Percentiles rank a stretch among this genome's conserved stretches.
These are phyloP conservation scores for Myrmophylax atrothorax DNA, from an alignment of 2,113 vertebrate genomes.

Conservation along the genomic window DNA sequence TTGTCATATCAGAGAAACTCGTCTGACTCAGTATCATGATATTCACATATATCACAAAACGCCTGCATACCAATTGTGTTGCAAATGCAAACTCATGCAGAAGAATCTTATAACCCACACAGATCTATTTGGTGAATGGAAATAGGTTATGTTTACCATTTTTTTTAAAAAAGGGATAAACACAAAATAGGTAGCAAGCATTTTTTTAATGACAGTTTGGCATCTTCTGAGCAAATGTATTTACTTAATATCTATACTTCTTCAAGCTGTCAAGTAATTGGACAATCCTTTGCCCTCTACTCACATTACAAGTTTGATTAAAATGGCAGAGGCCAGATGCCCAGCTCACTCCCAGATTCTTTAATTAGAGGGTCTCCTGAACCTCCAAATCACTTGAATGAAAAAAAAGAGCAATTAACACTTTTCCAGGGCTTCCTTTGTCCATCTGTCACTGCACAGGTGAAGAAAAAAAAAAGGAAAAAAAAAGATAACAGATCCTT, in stretches of 20 bases:
- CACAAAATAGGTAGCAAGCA: neutral
- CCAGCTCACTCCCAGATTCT: constrained; percentile 75
- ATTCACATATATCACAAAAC: constrained; percentile 2
- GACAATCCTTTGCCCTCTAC: constrained; percentile 53
- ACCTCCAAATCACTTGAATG: constrained; percentile 75
- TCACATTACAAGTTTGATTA: constrained; percentile 66
- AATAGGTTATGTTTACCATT: neutral
- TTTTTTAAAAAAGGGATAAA: neutral
- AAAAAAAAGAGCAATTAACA: constrained; percentile 84
- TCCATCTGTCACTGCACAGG: constrained; percentile 82
- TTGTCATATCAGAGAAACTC: neutral
- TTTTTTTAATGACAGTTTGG: constrained; percentile 45
- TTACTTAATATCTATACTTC: constrained; percentile 62
- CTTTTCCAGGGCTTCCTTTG: constrained; percentile 58
- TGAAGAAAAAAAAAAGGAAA: constrained; percentile 40
- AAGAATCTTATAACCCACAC: neutral
- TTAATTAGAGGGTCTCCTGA: constrained; percentile 84
- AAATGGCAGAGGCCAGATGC: constrained; percentile 83
- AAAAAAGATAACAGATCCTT: constrained; percentile 45
- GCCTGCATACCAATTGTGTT: neutral
- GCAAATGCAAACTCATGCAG: neutral
- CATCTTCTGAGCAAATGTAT: constrained; percentile 49
- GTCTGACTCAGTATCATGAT: neutral
- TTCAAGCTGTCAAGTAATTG: constrained; percentile 66
- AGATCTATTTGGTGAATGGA: neutral